A percentile compares a stretch with the other conserved stretches of the same genome.
These are phyloP conservation scores for Gastrophysa polygoni DNA, from an alignment of 2,888 invertebrate species.

Conservation along the genomic window DNA sequence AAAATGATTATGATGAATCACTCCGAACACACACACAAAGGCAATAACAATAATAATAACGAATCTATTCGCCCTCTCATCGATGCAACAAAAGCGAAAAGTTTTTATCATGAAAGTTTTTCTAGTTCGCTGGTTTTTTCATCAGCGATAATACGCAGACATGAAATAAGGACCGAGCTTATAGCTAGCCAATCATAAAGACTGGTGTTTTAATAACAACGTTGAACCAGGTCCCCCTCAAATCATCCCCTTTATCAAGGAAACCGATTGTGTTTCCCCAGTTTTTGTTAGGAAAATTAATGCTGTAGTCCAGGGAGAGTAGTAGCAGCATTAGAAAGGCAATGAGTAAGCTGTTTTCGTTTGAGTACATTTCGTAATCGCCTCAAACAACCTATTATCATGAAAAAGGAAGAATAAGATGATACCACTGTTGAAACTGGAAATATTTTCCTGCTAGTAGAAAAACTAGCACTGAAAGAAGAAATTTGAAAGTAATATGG, in stretches of 20 bases:
- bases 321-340: neutral
- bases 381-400: too few relatives aligned
- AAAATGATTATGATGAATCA: neutral
- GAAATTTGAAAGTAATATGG: too few relatives aligned
- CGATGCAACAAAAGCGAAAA: neutral
- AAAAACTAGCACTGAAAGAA: too few relatives aligned
- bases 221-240: slow-evolving; percentile 20
- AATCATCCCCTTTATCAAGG: slow-evolving; percentile 13
- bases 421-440: too few relatives aligned
- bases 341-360: too few relatives aligned
- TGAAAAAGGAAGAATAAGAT: too few relatives aligned
- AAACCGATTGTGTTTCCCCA: neutral
- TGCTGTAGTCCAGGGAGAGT: neutral
- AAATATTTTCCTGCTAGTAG: too few relatives aligned
- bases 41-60: slow-evolving; percentile 1
- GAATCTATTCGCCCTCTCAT: neutral
- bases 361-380: too few relatives aligned
- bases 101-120: slow-evolving; percentile 18
- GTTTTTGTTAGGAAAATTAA: neutral
- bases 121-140: slow-evolving; percentile 27
- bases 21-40: neutral
- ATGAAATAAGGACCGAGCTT: slow-evolving; percentile 25
- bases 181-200: slow-evolving; percentile 27
- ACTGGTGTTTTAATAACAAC: slow-evolving; percentile 26
- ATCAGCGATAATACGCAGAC: slow-evolving; percentile 30